Evolutionary conservation across 2,797 vertebrate species (phyloP).

Genomic region (Tapirus indicus): DNA sequence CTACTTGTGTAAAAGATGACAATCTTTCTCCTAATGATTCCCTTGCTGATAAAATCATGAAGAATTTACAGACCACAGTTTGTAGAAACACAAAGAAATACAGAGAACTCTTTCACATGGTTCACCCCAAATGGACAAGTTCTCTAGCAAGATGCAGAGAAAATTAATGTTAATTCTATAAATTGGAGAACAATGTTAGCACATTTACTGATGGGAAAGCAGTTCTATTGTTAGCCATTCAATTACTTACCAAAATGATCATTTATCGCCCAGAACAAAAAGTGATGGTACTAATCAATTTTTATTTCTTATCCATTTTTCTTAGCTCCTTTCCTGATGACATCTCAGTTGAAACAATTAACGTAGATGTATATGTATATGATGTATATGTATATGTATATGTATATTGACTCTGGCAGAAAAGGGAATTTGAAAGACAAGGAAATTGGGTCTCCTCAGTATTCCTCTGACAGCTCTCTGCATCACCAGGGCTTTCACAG

Average conservation of each 20-base stretch:
- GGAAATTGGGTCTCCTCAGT: background rate
- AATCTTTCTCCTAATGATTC: background rate
- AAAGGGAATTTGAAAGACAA: background rate
- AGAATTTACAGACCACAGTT: background rate
- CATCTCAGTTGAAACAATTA: background rate
- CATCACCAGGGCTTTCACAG: background rate
- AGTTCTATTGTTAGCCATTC: background rate
- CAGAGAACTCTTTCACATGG: background rate
- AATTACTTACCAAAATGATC: background rate
- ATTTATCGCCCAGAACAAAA: background rate
- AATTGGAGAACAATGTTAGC: background rate
- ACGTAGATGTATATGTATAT: no score
- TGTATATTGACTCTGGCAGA: background rate
- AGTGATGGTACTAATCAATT: background rate
- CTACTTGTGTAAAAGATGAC: background rate
- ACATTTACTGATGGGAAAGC: background rate
- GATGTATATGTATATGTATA: background rate
- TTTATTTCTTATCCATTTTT: constrained; percentile 32
- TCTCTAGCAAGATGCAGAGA: background rate
- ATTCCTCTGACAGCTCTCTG: background rate
- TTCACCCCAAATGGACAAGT: background rate
- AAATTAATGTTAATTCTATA: background rate
- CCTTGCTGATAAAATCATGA: background rate
- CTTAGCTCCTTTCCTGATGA: background rate
- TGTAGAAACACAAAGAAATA: background rate